Conservation (phyloP, 1,140 invertebrate species). For the Tetranychus urticae region DNA sequence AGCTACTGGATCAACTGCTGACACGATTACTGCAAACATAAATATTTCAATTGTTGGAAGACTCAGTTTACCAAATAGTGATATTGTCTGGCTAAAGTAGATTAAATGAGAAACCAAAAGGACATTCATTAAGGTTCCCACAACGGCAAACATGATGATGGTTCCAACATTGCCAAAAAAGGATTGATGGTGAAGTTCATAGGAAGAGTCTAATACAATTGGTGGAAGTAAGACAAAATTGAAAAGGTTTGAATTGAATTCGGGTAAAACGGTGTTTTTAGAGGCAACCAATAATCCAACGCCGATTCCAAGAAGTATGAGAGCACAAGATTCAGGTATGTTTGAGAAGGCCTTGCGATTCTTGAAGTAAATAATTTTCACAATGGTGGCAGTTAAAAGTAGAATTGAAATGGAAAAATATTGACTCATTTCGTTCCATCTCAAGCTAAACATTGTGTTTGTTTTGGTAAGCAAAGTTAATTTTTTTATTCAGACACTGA, state of each 20-base stretch:
- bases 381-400: not conserved
- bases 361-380: not conserved
- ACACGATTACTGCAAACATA: constrained; percentile 31
- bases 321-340: not conserved
- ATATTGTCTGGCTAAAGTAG: constrained; percentile 22
- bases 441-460: too few relatives aligned
- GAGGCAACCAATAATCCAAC: not conserved
- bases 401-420: too few relatives aligned
- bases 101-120: not conserved
- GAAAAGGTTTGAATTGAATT: constrained; percentile 19
- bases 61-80: constrained; percentile 21
- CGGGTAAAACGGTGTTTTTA: constrained; percentile 8
- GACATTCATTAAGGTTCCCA: constrained; percentile 17
- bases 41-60: constrained; percentile 24
- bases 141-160: constrained; percentile 33
- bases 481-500: too few relatives aligned
- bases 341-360: not conserved
- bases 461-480: too few relatives aligned
- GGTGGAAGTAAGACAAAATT: constrained; percentile 24
- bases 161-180: constrained; percentile 34
- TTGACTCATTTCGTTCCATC: too few relatives aligned
- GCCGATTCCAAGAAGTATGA: not conserved
- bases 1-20: constrained; percentile 35
- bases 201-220: constrained; percentile 34
- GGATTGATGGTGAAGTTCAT: constrained; percentile 31